A percentile compares a stretch with the other conserved stretches of the same genome.
These are phyloP conservation scores for Oenanthe oenanthe DNA, from an alignment of 2,113 vertebrate genomes.

Conservation along the genomic window DNA sequence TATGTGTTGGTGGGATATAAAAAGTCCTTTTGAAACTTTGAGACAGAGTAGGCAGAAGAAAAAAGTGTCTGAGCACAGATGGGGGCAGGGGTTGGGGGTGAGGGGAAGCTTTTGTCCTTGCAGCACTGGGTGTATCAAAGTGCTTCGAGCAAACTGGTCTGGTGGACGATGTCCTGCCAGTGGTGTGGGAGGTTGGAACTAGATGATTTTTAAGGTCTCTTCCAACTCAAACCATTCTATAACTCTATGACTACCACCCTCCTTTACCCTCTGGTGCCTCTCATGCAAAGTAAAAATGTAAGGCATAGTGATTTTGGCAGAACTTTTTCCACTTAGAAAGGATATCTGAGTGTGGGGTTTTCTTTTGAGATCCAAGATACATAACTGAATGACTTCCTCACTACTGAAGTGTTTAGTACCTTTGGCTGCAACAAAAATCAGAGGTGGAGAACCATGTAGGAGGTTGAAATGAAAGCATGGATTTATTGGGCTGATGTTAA, in stretches of 20 bases:
- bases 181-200: background rate
- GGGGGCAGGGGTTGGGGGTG: fast-evolving
- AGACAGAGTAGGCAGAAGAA: background rate
- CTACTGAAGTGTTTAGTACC: background rate
- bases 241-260: background rate
- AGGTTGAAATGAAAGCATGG: background rate
- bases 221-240: background rate
- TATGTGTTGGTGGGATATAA: background rate
- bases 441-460: background rate
- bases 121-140: background rate
- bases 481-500: fast-evolving
- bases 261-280: background rate
- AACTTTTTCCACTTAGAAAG: background rate
- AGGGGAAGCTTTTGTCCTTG: background rate
- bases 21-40: background rate
- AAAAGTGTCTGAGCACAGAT: background rate
- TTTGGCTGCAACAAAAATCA: background rate
- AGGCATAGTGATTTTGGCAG: background rate
- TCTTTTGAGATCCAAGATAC: background rate
- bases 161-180: background rate
- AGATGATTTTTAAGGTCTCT: background rate
- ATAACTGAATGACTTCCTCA: background rate
- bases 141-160: background rate
- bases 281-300: background rate
- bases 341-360: background rate